Evolutionary conservation across 1,140 invertebrate genomes (phyloP), one percentile per base, ranked within the genome.

Genomic region (Rhopalosiphum maidis): DNA sequence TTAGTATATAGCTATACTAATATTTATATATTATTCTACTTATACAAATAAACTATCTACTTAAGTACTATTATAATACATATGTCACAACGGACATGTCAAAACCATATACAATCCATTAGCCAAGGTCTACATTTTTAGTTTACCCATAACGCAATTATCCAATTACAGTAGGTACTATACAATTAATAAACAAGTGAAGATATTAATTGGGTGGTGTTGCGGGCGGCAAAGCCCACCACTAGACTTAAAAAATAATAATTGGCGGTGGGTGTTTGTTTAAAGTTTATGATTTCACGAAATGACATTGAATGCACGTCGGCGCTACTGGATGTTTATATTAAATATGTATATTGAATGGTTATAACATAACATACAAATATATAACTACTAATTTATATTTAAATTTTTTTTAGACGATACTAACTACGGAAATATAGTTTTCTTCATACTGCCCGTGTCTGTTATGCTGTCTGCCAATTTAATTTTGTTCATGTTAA

Each of bases 401-500:
- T 55, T 41, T 89, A 2, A 41, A n/a, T 35, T 43, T 46, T 91
- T 37, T 91, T 35, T 35, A 91, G 90, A 46, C 15, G 4, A 18
- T 0, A 51, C n/a, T 37, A 21, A 55, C 6, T 54, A 55, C 3
- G 77, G 91, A 41, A 86, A 1, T 55, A 30, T 93, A 41, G 48
- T 93, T 35, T 93, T 97, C 94, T 97, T 97, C 94, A 96, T 96
- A 9, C 95, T 96, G 7, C 97, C 97, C 0, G 95, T 97, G 94
- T 96, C 96, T 8, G 94, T 97, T 54, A 96, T 97, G 51, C 95
- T 97, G 7, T 95, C 96, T 8, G 95, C 96, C 7, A 97, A 97
- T 94, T 95, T 97, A 25, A 94, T 96, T 25, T 95, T 97, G n/a
- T 97, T 97, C 95, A 94, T 96, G 88, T 94, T 97, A 89, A 97